These are phyloP conservation scores for Choloepus hoffmanni DNA, from an alignment of 2,113 vertebrate genomes.

Conservation along the genomic window DNA sequence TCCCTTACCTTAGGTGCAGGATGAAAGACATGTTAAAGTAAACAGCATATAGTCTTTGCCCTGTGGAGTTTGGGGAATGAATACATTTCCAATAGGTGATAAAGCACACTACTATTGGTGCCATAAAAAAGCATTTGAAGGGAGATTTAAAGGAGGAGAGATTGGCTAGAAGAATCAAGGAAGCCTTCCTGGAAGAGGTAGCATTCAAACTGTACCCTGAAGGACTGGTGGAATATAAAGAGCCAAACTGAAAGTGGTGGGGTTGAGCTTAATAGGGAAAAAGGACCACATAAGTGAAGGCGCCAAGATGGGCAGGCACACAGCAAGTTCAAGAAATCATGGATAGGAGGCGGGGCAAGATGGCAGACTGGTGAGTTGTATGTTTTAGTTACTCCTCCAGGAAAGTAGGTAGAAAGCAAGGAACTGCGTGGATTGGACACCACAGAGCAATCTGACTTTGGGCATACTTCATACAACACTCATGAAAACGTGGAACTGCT, in stretches of 20 bases:
- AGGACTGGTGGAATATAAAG: background rate
- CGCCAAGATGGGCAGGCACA: rapidly evolving
- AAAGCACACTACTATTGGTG: background rate
- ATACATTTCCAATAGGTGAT: background rate
- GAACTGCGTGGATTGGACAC: too few relatives aligned
- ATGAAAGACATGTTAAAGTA: background rate
- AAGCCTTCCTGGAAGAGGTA: background rate
- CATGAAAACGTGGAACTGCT: too few relatives aligned
- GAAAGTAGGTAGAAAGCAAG: too few relatives aligned
- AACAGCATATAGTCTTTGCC: background rate
- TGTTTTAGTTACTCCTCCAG: too few relatives aligned
- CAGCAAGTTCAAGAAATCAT: background rate
- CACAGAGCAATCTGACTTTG: too few relatives aligned
- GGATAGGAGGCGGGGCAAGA: too few relatives aligned
- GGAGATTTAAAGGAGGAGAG: background rate
- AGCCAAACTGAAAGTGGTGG: background rate
- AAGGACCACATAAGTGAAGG: background rate
- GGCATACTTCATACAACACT: too few relatives aligned
- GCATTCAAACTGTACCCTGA: background rate
- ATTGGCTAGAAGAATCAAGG: background rate
- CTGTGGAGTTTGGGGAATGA: background rate
- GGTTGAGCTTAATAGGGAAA: background rate
- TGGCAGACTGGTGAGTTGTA: too few relatives aligned
- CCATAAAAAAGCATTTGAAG: background rate
- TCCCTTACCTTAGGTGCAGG: background rate